Evolutionary conservation across 2,888 invertebrate genomes (phyloP).

Genomic region (Lypha dubia): DNA sequence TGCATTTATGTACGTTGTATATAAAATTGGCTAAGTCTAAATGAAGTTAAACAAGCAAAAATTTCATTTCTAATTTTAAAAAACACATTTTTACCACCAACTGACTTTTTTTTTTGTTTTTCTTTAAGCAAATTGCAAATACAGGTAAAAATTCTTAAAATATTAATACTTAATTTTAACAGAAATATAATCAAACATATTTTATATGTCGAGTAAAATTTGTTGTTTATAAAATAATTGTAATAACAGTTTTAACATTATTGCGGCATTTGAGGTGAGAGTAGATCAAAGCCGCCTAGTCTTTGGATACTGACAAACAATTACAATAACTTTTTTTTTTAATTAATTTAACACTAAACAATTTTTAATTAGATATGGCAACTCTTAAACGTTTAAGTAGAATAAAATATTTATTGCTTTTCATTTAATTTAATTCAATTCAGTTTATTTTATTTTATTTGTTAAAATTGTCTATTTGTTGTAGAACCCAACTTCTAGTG

Average conservation of each 20-base stretch:
- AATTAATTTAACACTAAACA: slow-evolving; percentile 40
- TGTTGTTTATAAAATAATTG: slow-evolving; percentile 8
- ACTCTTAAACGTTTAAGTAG: slow-evolving; percentile 39
- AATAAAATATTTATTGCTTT: slow-evolving; percentile 26
- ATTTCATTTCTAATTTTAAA: slow-evolving; percentile 8
- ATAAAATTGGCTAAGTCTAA: slow-evolving; percentile 63
- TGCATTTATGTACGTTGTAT: slow-evolving; percentile 19
- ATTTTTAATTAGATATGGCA: slow-evolving; percentile 64
- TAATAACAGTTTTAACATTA: slow-evolving; percentile 58
- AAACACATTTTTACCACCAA: slow-evolving; percentile 18
- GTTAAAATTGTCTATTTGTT: slow-evolving; percentile 83
- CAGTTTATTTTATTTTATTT: slow-evolving; percentile 75
- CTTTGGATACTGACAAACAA: slow-evolving; percentile 67
- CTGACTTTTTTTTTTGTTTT: too few species aligned
- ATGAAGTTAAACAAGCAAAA: slow-evolving; percentile 56
- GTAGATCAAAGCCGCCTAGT: slow-evolving; percentile 59
- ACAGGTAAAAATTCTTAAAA: slow-evolving; percentile 31
- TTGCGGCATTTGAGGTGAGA: slow-evolving; percentile 63
- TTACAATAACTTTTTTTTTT: slow-evolving; percentile 11
- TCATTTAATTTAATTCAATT: slow-evolving; percentile 5
- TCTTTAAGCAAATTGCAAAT: slow-evolving; percentile 32
- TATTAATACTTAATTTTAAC: slow-evolving; percentile 54
- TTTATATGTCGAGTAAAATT: slow-evolving; percentile 38
- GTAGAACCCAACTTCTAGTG: slow-evolving; percentile 83
- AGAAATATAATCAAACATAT: slow-evolving; percentile 45